Base-by-base conservation (phyloP, 2,888 invertebrate genomes). In the Oscheius onirici region DNA sequence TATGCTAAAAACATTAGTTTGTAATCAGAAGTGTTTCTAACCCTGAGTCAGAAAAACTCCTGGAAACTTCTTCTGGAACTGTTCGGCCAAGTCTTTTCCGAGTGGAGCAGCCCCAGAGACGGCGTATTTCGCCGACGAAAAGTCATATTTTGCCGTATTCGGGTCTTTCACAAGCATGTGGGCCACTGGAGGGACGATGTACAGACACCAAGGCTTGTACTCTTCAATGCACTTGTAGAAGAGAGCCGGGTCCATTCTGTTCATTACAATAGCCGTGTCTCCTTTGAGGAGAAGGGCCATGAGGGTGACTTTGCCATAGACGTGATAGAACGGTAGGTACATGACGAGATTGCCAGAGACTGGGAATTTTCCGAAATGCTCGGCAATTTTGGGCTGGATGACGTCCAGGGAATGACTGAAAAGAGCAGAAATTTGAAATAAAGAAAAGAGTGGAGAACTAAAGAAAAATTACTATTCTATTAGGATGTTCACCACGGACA, bases 181-280 rank as follows among this genome's bases (percentile, higher is more conserved):
- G 86, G 94, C 91, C 68, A 93, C 90, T 17, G 94, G 94, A 5
- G 94, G 94, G 11, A 94, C 94, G 2, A 92, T 87, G 80, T 92
- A 92, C 2, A 93, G 88, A 49, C 92, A 79, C 17, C 91, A 91
- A 3, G 93, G 90, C 91, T 49, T 63, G 49, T 66, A 66, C 5
- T 66, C 28, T 17, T 54, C 28, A 20, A 52, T 54, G 13, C 34
- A 51, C 5, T 51, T 20, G 22, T 52, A 66, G 66, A 54, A 54
- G 8, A 66, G 15, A 26, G 66, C 52, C 0, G 66, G 52, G 24
- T 66, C 41, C 28, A 66, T 49, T 24, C 22, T 52, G 11, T 34
- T 41, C 24, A 66, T 34, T 15, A 34, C 54, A 17, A 66, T 24
- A n/a, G 22, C 17, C 1, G 66, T 52, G 17, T 52, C 54, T 34